phyloP scores from a whole-genome alignment of 92 coral and sea anemone species.

The Blastomussa wellsi region DNA sequence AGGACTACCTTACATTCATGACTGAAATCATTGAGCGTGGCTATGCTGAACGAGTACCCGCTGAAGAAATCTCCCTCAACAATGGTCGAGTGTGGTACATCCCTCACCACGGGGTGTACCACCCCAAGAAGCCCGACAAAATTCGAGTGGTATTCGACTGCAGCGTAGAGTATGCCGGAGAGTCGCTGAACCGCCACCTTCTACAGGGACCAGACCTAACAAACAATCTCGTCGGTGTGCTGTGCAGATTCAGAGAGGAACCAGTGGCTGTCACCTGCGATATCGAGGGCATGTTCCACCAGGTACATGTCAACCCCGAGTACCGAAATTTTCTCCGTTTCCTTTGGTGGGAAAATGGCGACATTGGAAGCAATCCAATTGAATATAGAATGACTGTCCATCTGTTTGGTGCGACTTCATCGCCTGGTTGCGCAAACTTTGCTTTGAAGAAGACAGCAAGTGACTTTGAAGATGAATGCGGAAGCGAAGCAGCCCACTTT shows the following conservation, averaged over 20 bases:
- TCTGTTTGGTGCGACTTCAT: background rate
- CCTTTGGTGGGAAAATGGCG: conserved; percentile 27
- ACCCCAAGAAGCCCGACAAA: conserved; percentile 36
- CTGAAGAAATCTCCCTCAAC: background rate
- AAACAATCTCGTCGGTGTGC: conserved; percentile 11
- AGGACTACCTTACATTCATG: conserved; percentile 27
- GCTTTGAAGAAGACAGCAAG: conserved; percentile 4
- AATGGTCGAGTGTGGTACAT: conserved; percentile 28
- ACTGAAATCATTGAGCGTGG: conserved; percentile 14
- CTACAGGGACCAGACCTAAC: conserved; percentile 28
- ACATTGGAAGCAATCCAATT: background rate
- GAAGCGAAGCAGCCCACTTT: conserved; percentile 6
- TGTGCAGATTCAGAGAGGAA: conserved; percentile 18
- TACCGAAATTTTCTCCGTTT: conserved; percentile 23
- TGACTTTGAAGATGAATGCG: background rate
- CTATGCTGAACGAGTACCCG: conserved; percentile 34
- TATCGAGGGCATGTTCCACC: conserved; percentile 29
- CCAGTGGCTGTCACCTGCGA: conserved; percentile 4
- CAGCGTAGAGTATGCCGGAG: conserved; percentile 9
- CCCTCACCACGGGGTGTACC: conserved; percentile 40
- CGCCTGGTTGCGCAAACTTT: conserved; percentile 32
- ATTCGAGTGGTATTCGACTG: conserved; percentile 17
- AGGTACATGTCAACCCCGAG: conserved; percentile 17
- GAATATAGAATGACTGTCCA: conserved; percentile 12
- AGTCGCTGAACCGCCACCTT: conserved; percentile 26